These are phyloP conservation scores for Drosophila stalkeri DNA, from an alignment of 2,888 invertebrate species.

Conservation along the genomic window DNA sequence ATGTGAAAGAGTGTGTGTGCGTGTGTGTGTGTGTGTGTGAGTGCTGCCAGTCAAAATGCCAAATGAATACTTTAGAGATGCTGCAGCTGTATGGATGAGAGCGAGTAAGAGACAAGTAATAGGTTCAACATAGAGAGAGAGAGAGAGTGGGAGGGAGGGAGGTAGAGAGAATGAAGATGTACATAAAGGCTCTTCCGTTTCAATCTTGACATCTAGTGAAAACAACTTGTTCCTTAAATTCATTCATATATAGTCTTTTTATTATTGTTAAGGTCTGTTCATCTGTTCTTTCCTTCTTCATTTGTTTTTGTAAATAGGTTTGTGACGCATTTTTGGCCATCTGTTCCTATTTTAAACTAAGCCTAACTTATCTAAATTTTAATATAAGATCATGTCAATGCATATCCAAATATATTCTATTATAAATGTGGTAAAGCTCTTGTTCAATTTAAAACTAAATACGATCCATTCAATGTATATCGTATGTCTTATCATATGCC, in stretches of 20 bases:
- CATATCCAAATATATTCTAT: not conserved
- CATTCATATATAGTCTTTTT: conserved; percentile 6
- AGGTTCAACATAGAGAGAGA: not conserved
- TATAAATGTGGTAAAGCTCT: conserved; percentile 2
- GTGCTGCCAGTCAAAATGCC: not conserved
- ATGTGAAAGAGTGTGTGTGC: conserved; percentile 1
- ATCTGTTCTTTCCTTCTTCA: not conserved
- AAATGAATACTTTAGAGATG: conserved; percentile 22
- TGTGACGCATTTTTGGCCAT: conserved; percentile 9
- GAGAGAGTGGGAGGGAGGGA: no score
- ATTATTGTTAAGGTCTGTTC: not conserved
- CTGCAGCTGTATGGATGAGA: conserved; percentile 16
- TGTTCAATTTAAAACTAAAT: conserved; percentile 5
- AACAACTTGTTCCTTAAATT: conserved; percentile 11
- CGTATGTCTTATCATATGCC: not conserved
- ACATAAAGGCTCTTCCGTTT: not conserved
- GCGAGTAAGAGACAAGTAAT: conserved; percentile 1
- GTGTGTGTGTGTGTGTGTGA: conserved; percentile 7
- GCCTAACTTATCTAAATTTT: conserved; percentile 7
- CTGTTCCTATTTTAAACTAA: conserved; percentile 10
- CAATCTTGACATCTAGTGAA: not conserved
- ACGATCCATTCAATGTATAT: not conserved
- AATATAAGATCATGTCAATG: not conserved
- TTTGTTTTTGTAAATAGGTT: not conserved
- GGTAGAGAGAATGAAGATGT: not conserved